A percentile compares a stretch with the other conserved stretches of the same genome.
phyloP scores from a whole-genome alignment of 2,797 vertebrate species.

The Myioborus miniatus region DNA sequence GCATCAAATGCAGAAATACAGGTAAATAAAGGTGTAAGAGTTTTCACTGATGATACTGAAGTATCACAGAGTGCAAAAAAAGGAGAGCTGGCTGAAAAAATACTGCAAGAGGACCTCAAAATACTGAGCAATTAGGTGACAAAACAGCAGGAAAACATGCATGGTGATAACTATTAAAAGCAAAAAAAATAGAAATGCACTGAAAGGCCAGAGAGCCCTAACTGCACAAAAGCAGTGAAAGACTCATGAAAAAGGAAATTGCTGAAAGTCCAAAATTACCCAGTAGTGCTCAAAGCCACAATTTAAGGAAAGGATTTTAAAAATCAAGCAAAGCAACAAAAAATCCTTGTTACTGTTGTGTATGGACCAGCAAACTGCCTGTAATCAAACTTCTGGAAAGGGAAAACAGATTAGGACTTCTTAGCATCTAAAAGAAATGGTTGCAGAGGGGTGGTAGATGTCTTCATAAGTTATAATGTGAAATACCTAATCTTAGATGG shows the following conservation, averaged over 20 bases:
- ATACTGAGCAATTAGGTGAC: background rate
- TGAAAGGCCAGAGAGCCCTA: background rate
- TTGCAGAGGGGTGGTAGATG: background rate
- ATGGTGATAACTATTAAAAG: background rate
- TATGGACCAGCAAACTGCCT: background rate
- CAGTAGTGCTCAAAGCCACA: background rate
- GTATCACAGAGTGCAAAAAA: background rate
- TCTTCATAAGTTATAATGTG: background rate
- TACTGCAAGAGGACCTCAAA: background rate
- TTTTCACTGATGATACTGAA: background rate
- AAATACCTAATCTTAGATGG: background rate
- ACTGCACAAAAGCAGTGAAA: background rate
- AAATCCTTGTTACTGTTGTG: background rate
- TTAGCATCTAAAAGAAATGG: background rate
- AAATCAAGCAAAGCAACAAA: background rate
- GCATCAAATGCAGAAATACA: background rate
- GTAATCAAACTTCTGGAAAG: background rate
- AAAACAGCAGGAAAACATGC: background rate
- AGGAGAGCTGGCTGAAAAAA: background rate
- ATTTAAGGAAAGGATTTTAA: background rate
- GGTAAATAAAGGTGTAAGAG: background rate
- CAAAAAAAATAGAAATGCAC: background rate
- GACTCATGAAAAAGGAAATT: background rate
- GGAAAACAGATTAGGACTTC: background rate
- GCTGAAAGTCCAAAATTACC: background rate